Percentiles rank a stretch among this genome's conserved stretches.
Conservation (phyloP, 2,888 invertebrate genomes). For the Chesias legatella region DNA sequence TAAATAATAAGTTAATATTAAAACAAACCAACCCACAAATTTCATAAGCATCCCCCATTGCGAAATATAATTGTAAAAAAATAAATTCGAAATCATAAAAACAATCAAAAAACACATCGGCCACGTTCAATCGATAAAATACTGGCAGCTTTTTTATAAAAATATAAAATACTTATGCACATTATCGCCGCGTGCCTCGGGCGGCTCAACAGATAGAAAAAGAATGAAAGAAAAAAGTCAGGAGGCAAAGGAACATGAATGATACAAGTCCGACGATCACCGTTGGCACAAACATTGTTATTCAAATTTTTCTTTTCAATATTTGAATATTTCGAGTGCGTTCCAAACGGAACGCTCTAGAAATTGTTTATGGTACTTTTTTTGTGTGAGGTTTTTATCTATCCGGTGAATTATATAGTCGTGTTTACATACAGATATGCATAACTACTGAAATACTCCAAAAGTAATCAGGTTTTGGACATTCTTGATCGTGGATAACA, state of each 20-base stretch:
- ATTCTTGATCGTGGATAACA: too few species aligned
- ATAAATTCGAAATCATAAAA: conserved; percentile 11
- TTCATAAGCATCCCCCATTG: too few species aligned
- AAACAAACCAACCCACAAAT: too few species aligned
- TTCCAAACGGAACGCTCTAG: conserved; percentile 2
- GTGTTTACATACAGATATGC: too few species aligned
- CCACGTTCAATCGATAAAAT: conserved; percentile 31
- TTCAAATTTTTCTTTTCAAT: conserved; percentile 7
- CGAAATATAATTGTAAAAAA: neutral
- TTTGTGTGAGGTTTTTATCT: neutral
- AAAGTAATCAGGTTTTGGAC: too few species aligned
- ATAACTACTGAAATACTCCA: too few species aligned
- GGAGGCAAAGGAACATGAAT: conserved; percentile 31
- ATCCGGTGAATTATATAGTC: too few species aligned
- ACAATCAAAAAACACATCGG: conserved; percentile 30
- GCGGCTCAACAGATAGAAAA: conserved; percentile 25
- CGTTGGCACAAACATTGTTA: conserved; percentile 30
- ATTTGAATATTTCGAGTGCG: conserved; percentile 4
- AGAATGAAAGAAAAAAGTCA: conserved; percentile 22
- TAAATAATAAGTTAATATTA: too few species aligned
- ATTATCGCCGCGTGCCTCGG: conserved; percentile 29
- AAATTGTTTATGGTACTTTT: conserved; percentile 3
- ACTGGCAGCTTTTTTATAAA: conserved; percentile 26
- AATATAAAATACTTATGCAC: conserved; percentile 30
- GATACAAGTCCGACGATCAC: conserved; percentile 41